Evolutionary conservation across 2,888 invertebrate species (phyloP).

Genomic region (Elegia similella): DNA sequence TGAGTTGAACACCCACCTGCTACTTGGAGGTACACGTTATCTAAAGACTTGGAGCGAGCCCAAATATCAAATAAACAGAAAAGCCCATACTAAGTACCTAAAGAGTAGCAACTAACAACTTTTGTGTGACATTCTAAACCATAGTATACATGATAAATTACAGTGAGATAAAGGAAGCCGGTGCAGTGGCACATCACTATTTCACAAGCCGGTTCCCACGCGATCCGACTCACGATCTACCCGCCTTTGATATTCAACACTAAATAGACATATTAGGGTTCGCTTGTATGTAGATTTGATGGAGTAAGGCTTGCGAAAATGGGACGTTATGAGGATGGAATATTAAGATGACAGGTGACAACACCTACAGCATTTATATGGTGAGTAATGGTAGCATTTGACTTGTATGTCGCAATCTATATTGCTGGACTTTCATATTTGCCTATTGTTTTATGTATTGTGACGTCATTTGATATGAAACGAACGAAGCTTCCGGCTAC

Average conservation of each 20-base stretch:
- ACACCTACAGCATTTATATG: slow-evolving; percentile 7
- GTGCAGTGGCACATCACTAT: slow-evolving; percentile 13
- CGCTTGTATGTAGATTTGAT: slow-evolving; percentile 7
- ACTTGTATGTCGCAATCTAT: not conserved
- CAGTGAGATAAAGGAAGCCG: slow-evolving; percentile 17
- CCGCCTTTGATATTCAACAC: slow-evolving; percentile 12
- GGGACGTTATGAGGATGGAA: slow-evolving; percentile 3
- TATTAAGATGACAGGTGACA: slow-evolving; percentile 9
- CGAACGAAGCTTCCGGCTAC: not conserved
- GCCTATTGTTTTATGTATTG: slow-evolving; percentile 11
- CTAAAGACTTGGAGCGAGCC: no score
- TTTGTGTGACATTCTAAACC: slow-evolving; percentile 2
- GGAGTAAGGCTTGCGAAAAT: slow-evolving; percentile 10
- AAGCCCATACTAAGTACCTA: no score
- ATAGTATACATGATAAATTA: slow-evolving; percentile 6
- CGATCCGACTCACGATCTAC: not conserved
- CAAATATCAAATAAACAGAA: no score
- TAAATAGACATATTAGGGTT: not conserved
- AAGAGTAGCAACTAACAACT: no score
- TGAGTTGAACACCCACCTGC: no score
- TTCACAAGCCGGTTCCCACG: slow-evolving; percentile 17
- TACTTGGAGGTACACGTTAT: no score
- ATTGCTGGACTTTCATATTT: slow-evolving; percentile 29
- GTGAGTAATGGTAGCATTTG: not conserved
- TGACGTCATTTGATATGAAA: not conserved